phyloP scores from a whole-genome alignment of 2,797 vertebrate species.

The Chanos chanos region DNA sequence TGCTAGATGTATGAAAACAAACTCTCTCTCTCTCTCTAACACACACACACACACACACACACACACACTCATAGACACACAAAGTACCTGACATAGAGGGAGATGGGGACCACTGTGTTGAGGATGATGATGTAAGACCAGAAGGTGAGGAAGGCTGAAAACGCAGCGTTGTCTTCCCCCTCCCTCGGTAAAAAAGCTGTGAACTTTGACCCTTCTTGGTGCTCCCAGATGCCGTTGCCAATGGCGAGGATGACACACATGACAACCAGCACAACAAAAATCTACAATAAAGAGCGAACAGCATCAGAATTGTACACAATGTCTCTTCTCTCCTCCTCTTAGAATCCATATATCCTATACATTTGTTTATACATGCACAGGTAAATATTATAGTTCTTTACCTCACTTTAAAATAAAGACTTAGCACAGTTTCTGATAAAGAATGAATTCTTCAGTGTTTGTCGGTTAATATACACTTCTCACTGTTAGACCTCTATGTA shows the following conservation, averaged over 20 bases:
- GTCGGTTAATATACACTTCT: too few species aligned
- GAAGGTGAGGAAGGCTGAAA: conserved; percentile 85
- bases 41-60: neutral
- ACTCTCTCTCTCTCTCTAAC: too few species aligned
- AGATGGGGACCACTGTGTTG: conserved; percentile 96
- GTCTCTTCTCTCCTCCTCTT: too few species aligned
- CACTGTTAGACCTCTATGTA: too few species aligned
- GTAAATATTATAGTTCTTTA: too few species aligned
- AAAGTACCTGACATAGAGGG: conserved; percentile 88
- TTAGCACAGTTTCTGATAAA: too few species aligned
- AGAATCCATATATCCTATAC: too few species aligned
- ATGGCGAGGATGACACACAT: conserved; percentile 88
- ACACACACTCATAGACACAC: neutral
- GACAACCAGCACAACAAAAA: conserved; percentile 82
- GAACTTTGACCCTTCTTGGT: conserved; percentile 77
- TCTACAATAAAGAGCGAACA: conserved; percentile 63
- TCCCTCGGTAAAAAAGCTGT: conserved; percentile 80
- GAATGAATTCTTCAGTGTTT: too few species aligned
- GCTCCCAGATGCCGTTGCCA: conserved; percentile 87
- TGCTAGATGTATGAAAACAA: too few species aligned
- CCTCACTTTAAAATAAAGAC: too few species aligned
- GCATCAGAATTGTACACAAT: too few species aligned
- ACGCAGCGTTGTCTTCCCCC: conserved; percentile 58
- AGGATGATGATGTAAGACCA: conserved; percentile 98
- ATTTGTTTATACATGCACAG: too few species aligned